These are phyloP conservation scores for Eolophus roseicapilla DNA, from an alignment of 2,113 vertebrate genomes.

Conservation along the genomic window DNA sequence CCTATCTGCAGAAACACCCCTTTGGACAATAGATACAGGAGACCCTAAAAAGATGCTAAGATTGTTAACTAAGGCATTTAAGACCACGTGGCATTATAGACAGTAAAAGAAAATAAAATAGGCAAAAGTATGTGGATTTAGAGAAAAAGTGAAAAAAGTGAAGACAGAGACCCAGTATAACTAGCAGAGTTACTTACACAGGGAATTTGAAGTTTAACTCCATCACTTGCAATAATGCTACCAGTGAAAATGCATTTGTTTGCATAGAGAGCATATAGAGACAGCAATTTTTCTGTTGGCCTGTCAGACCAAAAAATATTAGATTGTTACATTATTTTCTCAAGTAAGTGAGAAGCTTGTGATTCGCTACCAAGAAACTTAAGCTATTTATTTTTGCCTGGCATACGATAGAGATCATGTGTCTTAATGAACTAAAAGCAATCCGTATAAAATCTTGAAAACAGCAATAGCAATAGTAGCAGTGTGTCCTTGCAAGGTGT, in stretches of 20 bases:
- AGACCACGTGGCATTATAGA: neutral
- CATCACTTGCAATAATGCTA: neutral
- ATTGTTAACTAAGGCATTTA: neutral
- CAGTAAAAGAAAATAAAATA: neutral
- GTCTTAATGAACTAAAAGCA: neutral
- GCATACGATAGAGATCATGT: neutral
- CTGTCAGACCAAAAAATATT: neutral
- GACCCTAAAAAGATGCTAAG: neutral
- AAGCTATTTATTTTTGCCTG: neutral
- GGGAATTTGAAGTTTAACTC: neutral
- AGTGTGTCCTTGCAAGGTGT: neutral
- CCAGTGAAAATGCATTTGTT: neutral
- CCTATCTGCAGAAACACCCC: neutral
- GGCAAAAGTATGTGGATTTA: neutral
- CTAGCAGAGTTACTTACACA: neutral
- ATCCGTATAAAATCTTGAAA: neutral
- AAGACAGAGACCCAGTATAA: neutral
- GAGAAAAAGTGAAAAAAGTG: neutral
- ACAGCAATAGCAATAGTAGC: neutral
- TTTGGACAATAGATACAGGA: neutral
- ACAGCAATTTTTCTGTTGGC: neutral
- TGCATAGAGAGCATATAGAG: neutral
- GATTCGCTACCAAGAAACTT: neutral
- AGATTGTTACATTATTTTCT: neutral
- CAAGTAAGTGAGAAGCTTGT: neutral